Evolutionary conservation across 2,888 invertebrate genomes (phyloP).

Genomic region (Apeira syringaria): DNA sequence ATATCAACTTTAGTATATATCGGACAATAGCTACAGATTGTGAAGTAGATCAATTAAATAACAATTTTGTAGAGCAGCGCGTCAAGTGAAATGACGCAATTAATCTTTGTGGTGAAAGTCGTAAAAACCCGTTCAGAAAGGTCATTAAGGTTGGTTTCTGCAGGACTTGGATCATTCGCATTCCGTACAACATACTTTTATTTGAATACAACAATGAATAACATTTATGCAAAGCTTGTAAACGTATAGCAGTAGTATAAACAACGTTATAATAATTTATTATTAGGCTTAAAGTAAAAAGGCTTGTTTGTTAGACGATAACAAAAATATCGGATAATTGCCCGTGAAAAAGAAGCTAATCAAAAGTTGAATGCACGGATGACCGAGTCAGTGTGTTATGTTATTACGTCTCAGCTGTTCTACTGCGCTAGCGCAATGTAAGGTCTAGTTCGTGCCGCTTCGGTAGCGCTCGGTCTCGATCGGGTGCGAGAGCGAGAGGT

Average conservation of each 20-base stretch:
- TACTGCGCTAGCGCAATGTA: slow-evolving; percentile 77
- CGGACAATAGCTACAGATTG: slow-evolving; percentile 3
- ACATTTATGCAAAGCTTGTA: too few relatives aligned
- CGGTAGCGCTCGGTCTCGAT: slow-evolving; percentile 58
- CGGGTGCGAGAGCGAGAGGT: slow-evolving; percentile 65
- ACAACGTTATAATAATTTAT: too few relatives aligned
- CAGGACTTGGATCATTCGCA: too few relatives aligned
- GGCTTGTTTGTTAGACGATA: too few relatives aligned
- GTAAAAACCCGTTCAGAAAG: slow-evolving; percentile 23
- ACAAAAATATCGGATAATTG: slow-evolving; percentile 54
- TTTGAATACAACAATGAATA: too few relatives aligned
- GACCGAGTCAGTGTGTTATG: slow-evolving; percentile 84
- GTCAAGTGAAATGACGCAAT: slow-evolving; percentile 25
- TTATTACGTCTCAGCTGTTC: slow-evolving; percentile 82
- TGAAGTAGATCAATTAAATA: slow-evolving; percentile 21
- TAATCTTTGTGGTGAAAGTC: slow-evolving; percentile 33
- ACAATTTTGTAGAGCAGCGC: slow-evolving; percentile 22
- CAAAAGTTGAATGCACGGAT: slow-evolving; percentile 84
- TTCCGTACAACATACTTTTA: too few relatives aligned
- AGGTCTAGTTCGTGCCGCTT: slow-evolving; percentile 79
- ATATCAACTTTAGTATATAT: background rate
- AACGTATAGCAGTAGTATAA: too few relatives aligned
- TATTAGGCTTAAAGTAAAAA: too few relatives aligned
- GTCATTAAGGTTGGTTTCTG: slow-evolving; percentile 4
- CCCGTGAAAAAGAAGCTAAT: slow-evolving; percentile 78